Base-by-base conservation (phyloP, 2,888 invertebrate genomes). In the Amiota communis region DNA sequence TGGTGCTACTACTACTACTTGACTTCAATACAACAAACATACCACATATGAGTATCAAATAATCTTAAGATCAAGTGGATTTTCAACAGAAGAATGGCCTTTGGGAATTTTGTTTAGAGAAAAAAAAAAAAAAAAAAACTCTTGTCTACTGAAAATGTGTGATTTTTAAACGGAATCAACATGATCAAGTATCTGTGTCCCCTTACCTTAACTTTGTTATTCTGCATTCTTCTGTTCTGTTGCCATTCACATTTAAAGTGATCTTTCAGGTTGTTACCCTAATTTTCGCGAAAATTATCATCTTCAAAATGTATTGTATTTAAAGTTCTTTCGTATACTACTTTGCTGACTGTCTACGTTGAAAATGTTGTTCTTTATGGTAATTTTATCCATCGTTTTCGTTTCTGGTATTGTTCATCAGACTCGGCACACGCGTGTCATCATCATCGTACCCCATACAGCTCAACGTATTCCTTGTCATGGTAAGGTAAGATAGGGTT, bases 371-470 rank as follows among this genome's bases (percentile, higher is more conserved):
- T 53, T 53, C 53, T 53, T 53, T 12, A 53, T 53, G n/a, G 53
- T 53, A n/a, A n/a, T 53, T 53, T 53, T 53, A 53, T 53, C n/a
- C n/a, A n/a, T 59, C 17, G 17, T 36, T 63, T n/a, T 63, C 13
- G 63, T 63, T 63, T 12, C 17, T 63, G 46, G 23, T 63, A 23
- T 63, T 36, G 63, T 63, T 46, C 63, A 36, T 11, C 80, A 78
- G 75, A 68, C 73, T 53, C 69, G 65, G 53, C 72, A 82, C 85
- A 83, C 83, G 83, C 83, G 83, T 83, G 83, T 83, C 82, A 83
- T 82, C 85, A 83, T 75, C 86, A 36, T 75, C 86, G 6, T 59
- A n/a, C 53, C 11, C 59, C 59, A 59, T 15, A 59, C 59, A 59
- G 20, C 12, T 36, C 36, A 36, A 6, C 36, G 36, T 36, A 36